Evolutionary conservation across 2,888 invertebrate genomes (phyloP).

Genomic region (Stegophylla sp.): DNA sequence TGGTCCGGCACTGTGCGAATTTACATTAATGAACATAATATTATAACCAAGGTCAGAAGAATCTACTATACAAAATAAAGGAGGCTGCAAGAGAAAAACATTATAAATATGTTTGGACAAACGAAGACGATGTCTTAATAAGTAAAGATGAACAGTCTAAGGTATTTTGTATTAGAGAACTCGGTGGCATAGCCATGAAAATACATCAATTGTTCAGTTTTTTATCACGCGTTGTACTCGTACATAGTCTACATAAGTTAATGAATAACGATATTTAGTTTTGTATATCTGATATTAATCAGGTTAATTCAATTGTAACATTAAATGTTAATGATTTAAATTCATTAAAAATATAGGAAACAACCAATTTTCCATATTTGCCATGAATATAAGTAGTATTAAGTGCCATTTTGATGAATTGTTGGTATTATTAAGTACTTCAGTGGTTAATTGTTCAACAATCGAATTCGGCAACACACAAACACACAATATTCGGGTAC

Average conservation of each 20-base stretch:
- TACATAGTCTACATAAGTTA: no score
- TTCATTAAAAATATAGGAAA: background rate
- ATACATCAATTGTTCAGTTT: background rate
- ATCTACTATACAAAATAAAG: background rate
- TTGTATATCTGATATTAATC: slow-evolving; percentile 22
- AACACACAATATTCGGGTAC: no score
- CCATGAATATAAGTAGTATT: slow-evolving; percentile 28
- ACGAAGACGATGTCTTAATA: slow-evolving; percentile 9
- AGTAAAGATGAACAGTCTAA: slow-evolving; percentile 15
- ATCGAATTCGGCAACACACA: no score
- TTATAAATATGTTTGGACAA: slow-evolving; percentile 22
- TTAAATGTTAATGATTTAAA: slow-evolving; percentile 10
- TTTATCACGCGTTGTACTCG: no score
- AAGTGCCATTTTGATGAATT: slow-evolving; percentile 32
- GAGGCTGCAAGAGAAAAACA: slow-evolving; percentile 11
- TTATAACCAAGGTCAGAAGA: slow-evolving; percentile 7
- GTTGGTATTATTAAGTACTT: slow-evolving; percentile 23
- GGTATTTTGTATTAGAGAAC: slow-evolving; percentile 8
- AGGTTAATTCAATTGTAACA: slow-evolving; percentile 13
- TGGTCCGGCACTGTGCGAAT: background rate
- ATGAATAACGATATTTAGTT: background rate
- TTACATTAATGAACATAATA: slow-evolving; percentile 21
- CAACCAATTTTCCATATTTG: slow-evolving; percentile 20
- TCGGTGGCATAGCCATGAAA: slow-evolving; percentile 5
- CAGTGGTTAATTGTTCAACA: slow-evolving; percentile 24